Base-by-base conservation (phyloP, 2,797 vertebrate genomes). In the Cossypha niveicapilla region DNA sequence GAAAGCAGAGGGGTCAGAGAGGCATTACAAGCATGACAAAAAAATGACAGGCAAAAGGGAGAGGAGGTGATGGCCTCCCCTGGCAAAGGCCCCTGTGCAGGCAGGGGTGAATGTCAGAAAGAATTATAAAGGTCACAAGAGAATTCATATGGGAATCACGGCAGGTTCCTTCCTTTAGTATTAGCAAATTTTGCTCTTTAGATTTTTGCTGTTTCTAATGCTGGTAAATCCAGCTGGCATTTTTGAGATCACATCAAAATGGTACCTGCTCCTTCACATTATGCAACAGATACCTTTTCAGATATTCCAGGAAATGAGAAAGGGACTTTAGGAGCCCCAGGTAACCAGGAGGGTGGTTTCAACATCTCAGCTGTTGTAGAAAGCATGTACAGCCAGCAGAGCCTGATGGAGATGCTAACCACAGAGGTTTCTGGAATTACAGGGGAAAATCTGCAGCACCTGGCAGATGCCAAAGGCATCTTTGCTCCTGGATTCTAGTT, bases 101-200 rank as follows among this genome's bases (percentile, higher is more conserved):
- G 65, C 61, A 60, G 34, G 41, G 45, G 30, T 44, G 25, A 83
- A 86, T 14, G 24, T 41, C 44, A 47, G 63, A 47, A 90, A 51
- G 47, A 86, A 70, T 68, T 81, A 62, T 11, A 78, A 66, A 85
- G 51, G 74, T 86, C 51, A 22, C 13, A 86, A 81, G 21, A 76
- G 23, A 81, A 79, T 51, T 86, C 30, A 34, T 10, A n/a, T 2
- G 34, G 60, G 51, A 84, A 68, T 57, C 58, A 6, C 8, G 28
- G 44, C 51, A 58, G 35, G 54, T 48, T 54, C 39, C 9, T 50
- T 67, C 32, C 47, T 73, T 66, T 6, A 67, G 18, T 23, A 51
- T 35, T 18, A 50, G 18, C 21, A 66, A 53, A 60, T 18, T 54
- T 94, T 44, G 45, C 41, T 70, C 47, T 76, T 53, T 18, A 62